Conservation (phyloP, 2,113 vertebrate genomes). For the Mesocricetus auratus region DNA sequence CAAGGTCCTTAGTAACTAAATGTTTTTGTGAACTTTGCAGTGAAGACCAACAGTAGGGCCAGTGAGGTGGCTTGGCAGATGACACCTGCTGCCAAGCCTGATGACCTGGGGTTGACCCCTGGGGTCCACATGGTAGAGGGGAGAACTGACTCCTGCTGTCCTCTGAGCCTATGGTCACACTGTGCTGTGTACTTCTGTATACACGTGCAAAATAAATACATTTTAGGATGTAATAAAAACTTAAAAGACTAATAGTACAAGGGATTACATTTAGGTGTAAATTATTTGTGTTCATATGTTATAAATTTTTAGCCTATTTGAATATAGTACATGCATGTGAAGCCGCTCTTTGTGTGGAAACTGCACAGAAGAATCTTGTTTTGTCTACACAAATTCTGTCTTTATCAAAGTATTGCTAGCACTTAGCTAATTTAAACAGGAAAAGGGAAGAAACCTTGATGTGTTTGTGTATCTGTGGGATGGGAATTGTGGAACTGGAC, state of each 20-base stretch:
- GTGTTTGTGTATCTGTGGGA: neutral
- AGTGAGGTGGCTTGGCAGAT: neutral
- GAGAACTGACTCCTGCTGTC: neutral
- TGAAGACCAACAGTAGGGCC: neutral
- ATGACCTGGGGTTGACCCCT: neutral
- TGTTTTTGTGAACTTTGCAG: neutral
- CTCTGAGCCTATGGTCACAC: neutral
- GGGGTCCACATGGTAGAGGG: neutral
- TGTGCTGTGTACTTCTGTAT: neutral
- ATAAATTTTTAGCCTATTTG: neutral
- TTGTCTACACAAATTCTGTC: neutral
- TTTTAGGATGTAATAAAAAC: neutral
- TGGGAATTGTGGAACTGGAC: neutral
- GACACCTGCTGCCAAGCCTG: neutral
- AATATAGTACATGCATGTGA: neutral
- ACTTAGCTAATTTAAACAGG: neutral
- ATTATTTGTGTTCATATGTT: neutral
- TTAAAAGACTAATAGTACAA: neutral
- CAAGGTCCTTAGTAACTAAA: neutral
- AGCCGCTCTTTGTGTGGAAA: neutral
- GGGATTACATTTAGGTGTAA: slow-evolving; percentile 17
- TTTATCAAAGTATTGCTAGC: neutral
- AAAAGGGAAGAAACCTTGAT: neutral
- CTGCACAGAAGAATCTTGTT: neutral
- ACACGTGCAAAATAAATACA: neutral